Percentiles rank a stretch among this genome's conserved stretches.
Conservation (phyloP, 1,140 invertebrate species). For the Gryon sp. region DNA sequence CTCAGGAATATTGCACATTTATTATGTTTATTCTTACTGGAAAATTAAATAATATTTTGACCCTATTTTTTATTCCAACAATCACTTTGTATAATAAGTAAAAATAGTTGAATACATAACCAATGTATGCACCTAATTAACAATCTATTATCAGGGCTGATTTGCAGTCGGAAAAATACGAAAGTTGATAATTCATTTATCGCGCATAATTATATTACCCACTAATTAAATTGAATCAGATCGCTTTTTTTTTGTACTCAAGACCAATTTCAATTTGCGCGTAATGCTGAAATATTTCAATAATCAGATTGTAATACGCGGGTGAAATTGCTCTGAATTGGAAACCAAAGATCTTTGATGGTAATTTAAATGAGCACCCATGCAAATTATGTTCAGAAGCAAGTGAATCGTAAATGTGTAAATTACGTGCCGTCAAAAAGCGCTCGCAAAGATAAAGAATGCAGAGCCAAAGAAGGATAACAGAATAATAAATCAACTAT, state of each 20-base stretch:
- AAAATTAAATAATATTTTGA: too few species aligned
- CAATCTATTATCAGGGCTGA: slow-evolving; percentile 1
- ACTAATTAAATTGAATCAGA: slow-evolving; percentile 43
- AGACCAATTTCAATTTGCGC: slow-evolving; percentile 12
- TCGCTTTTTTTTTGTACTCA: slow-evolving; percentile 8
- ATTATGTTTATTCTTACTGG: too few species aligned
- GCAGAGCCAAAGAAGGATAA: neutral
- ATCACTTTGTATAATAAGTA: slow-evolving; percentile 14
- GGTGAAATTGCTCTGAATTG: slow-evolving; percentile 3
- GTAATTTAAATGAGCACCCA: slow-evolving; percentile 13
- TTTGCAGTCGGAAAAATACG: slow-evolving; percentile 15
- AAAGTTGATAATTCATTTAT: slow-evolving; percentile 44
- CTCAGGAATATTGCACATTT: too few species aligned
- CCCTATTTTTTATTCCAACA: too few species aligned
- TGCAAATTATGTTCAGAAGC: slow-evolving; percentile 9
- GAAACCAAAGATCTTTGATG: slow-evolving; percentile 6
- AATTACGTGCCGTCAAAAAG: slow-evolving; percentile 18
- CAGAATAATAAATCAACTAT: neutral
- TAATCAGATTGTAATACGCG: slow-evolving; percentile 23
- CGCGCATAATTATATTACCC: slow-evolving; percentile 34
- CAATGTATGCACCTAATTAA: slow-evolving; percentile 17
- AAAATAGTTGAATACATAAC: slow-evolving; percentile 14
- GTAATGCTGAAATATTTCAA: slow-evolving; percentile 21
- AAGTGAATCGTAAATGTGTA: slow-evolving; percentile 32
- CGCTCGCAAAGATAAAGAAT: neutral